Base-by-base conservation (phyloP, 92 coral and sea anemone species). In the Umimayanthus kanabou region DNA sequence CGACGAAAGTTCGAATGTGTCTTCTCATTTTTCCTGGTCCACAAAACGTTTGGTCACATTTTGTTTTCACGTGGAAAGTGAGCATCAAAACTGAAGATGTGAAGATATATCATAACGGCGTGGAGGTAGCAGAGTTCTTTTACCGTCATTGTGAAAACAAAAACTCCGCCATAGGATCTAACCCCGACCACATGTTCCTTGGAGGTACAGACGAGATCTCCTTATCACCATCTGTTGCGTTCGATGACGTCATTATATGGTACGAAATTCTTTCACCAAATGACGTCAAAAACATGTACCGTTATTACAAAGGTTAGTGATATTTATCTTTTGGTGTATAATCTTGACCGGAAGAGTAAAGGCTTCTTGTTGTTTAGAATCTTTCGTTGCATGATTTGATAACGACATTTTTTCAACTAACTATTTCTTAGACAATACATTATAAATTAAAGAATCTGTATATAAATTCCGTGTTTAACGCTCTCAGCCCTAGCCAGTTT, bases 231-330 rank as follows among this genome's bases (percentile, higher is more conserved):
- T 74, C 87, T 7, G 80, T 80, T 33, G 93, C 93, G 8, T 80
- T 75, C 82, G 93, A 90, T n/a, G 78, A 87, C 71, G 65, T 90
- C 22, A 55, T 90, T 16, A 42, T 73, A 28, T 45, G 76, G 78
- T 26, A 80, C 26, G 4, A 74, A 2, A 5, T 79, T 14, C 67
- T 64, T 7, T 47, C 58, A 71, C 5, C 28, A 58, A 40, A 47
- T 7, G 69, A 29, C 29, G 66, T 87, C 11, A 15, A 40, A 14
- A 81, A 80, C 30, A 75, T 90, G 61, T 87, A 87, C 79, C 50
- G 45, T 42, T 87, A 87, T 64, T 90, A 90, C 49, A 73, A 82
- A 90, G 93, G 93, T 90, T 73, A 25, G 80, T 58, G 45, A 16
- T 33, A 33, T 33, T 37, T 18, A 23, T 16, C 45, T 39, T 75